phyloP scores from a whole-genome alignment of 2,797 vertebrate species.

The Argyrosomus regius region DNA sequence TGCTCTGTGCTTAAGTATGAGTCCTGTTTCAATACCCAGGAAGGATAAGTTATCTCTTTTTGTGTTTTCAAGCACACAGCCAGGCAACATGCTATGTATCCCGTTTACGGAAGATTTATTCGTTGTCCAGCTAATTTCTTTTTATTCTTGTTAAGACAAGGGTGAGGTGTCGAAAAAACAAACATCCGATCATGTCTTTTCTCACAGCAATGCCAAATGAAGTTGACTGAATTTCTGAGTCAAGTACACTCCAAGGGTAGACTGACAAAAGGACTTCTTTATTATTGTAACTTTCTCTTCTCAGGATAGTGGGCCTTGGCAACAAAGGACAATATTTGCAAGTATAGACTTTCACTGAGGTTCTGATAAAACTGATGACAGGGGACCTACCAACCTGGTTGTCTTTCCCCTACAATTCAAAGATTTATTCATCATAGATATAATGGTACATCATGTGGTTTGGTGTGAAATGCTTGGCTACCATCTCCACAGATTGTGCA shows the following conservation, averaged over 20 bases:
- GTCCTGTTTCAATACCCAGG: background rate
- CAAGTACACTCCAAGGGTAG: background rate
- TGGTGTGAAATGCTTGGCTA: background rate
- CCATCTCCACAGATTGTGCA: conserved; percentile 1
- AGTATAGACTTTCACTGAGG: too few species aligned
- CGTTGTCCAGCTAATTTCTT: background rate
- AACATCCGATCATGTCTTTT: background rate
- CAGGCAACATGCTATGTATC: conserved; percentile 10
- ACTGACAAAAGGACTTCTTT: background rate
- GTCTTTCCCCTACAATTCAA: too few species aligned
- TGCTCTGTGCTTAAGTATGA: background rate
- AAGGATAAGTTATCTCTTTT: background rate
- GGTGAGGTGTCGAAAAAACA: background rate
- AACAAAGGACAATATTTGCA: too few species aligned
- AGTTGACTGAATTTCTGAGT: too few species aligned
- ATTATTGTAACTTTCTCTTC: too few species aligned
- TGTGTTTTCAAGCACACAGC: background rate
- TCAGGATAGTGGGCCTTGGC: too few species aligned
- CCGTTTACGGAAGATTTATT: background rate
- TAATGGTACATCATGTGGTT: background rate
- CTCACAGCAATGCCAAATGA: background rate
- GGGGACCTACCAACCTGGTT: too few species aligned
- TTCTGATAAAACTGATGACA: too few species aligned
- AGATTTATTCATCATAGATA: too few species aligned
- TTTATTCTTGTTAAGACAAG: background rate